Evolutionary conservation across 2,797 vertebrate genomes (phyloP).

Genomic region (Epinephelus malabaricus): DNA sequence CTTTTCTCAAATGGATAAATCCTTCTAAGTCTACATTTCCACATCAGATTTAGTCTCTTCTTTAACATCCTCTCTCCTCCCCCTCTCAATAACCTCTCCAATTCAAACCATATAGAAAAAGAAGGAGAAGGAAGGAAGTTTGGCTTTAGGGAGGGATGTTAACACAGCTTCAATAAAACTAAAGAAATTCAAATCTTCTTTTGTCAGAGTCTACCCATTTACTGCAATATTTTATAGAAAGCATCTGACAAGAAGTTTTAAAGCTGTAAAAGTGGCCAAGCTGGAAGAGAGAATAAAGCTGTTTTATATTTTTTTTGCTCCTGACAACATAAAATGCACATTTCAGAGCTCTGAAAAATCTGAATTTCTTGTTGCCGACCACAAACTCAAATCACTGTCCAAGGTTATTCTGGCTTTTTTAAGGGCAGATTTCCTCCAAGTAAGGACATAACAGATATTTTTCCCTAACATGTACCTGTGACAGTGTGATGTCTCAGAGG

Average conservation of each 20-base stretch:
- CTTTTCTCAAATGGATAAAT: conserved; percentile 87
- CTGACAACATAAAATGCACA: neutral
- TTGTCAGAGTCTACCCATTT: neutral
- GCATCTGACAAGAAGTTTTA: neutral
- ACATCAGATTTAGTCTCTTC: conserved; percentile 87
- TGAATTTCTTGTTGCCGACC: neutral
- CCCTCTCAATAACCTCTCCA: conserved; percentile 57
- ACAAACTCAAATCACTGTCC: no score
- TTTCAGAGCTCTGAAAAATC: neutral
- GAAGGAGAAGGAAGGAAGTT: conserved; percentile 39
- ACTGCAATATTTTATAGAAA: neutral
- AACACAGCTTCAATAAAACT: neutral
- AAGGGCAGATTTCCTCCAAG: neutral
- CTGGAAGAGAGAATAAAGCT: neutral
- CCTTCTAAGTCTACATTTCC: conserved; percentile 90
- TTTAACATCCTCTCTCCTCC: conserved; percentile 66
- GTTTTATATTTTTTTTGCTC: neutral
- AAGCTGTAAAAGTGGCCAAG: neutral
- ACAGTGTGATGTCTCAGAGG: conserved; percentile 91
- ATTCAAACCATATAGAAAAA: conserved; percentile 74
- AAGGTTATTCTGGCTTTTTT: no score
- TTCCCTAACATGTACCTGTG: conserved; percentile 50
- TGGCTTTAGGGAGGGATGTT: conserved; percentile 2
- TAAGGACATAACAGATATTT: conserved; percentile 32
- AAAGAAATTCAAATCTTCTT: neutral